These are phyloP conservation scores for Macquaria australasica DNA, from an alignment of 2,113 vertebrate genomes.

Conservation along the genomic window DNA sequence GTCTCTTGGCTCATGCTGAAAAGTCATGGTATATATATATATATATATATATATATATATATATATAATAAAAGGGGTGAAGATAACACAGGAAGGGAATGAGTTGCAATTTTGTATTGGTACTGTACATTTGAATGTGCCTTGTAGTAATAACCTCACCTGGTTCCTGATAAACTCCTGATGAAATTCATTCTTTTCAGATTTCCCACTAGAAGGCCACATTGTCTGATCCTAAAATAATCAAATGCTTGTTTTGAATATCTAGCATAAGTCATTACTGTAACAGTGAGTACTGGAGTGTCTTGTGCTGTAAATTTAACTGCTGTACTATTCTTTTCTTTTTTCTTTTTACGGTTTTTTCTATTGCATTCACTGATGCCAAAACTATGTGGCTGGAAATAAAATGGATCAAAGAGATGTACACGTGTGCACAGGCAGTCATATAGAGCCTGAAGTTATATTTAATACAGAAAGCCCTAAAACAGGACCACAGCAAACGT, in stretches of 20 bases:
- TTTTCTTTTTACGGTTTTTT: conserved; percentile 7
- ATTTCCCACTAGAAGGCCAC: conserved; percentile 18
- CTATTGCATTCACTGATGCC: conserved; percentile 11
- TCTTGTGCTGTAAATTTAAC: not conserved
- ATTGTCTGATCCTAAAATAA: conserved; percentile 2
- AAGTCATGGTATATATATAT: not conserved
- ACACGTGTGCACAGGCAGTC: conserved; percentile 30
- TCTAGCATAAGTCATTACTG: not conserved
- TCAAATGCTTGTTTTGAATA: not conserved
- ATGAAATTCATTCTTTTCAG: conserved; percentile 30
- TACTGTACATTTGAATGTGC: conserved; percentile 1
- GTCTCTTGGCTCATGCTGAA: not conserved
- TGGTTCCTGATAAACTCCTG: conserved; percentile 3
- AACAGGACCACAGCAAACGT: conserved; percentile 48
- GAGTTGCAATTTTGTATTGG: not conserved
- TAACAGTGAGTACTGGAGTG: not conserved
- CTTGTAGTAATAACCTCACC: not conserved
- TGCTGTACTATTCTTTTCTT: not conserved
- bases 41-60: not conserved
- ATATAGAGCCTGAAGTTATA: conserved; percentile 52
- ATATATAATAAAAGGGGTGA: not conserved
- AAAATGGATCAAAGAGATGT: conserved; percentile 41
- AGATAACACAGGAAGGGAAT: not conserved
- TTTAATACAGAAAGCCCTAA: conserved; percentile 56
- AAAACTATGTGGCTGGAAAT: not conserved